phyloP scores from a whole-genome alignment of 2,888 invertebrate species.

The Spicauda simplicius region DNA sequence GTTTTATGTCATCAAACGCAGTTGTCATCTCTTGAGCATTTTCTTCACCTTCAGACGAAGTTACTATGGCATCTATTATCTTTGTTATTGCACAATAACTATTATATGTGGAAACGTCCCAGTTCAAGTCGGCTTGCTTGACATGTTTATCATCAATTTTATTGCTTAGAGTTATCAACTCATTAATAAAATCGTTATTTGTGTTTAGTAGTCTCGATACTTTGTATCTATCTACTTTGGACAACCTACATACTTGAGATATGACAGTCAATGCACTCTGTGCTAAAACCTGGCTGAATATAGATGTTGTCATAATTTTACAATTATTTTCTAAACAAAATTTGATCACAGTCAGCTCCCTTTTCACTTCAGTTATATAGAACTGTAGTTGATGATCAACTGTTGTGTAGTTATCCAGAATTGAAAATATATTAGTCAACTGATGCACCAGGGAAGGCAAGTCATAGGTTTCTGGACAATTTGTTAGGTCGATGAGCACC shows the following conservation, averaged over 20 bases:
- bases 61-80: constrained; percentile 77
- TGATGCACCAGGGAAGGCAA: constrained; percentile 74
- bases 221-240: constrained; percentile 79
- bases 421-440: constrained; percentile 77
- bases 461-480: constrained; percentile 76
- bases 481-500: constrained; percentile 78
- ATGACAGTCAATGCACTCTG: constrained; percentile 79
- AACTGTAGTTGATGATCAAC: constrained; percentile 74
- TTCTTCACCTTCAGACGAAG: constrained; percentile 63
- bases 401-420: constrained; percentile 73
- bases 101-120: constrained; percentile 80
- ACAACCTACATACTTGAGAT: constrained; percentile 79
- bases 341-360: constrained; percentile 77
- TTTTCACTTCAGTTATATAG: constrained; percentile 78
- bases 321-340: constrained; percentile 80
- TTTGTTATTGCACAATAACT: constrained; percentile 81
- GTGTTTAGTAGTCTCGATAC: constrained; percentile 75
- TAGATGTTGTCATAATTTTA: constrained; percentile 79
- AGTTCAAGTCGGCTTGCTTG: constrained; percentile 57
- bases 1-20: constrained; percentile 77
- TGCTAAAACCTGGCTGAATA: constrained; percentile 73
- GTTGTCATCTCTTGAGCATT: constrained; percentile 65
- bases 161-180: constrained; percentile 61
- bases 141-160: constrained; percentile 52
- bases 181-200: constrained; percentile 74